Evolutionary conservation across 2,797 vertebrate genomes (phyloP).

Genomic region (Catostomus latipinnis): DNA sequence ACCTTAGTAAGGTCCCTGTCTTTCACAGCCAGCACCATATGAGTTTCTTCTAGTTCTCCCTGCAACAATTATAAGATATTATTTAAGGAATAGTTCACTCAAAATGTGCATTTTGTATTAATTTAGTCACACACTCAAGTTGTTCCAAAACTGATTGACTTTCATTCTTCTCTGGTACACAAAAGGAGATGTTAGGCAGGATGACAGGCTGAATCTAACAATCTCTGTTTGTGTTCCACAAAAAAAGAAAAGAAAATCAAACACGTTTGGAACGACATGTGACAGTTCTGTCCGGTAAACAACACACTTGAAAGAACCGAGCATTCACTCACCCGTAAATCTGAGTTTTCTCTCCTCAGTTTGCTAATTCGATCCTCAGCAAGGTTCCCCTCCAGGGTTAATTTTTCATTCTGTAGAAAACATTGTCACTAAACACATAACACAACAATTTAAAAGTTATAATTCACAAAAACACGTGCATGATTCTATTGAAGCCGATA

Average conservation of each 20-base stretch:
- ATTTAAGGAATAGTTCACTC: background rate
- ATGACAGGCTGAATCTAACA: too few species aligned
- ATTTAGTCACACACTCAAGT: too few species aligned
- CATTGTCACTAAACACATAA: background rate
- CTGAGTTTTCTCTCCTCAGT: conserved; percentile 70
- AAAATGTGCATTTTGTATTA: too few species aligned
- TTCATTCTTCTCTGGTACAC: too few species aligned
- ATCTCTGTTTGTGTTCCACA: too few species aligned
- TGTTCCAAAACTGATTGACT: too few species aligned
- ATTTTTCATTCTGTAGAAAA: conserved; percentile 74
- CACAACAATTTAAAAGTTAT: too few species aligned
- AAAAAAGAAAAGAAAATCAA: too few species aligned
- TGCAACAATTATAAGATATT: conserved; percentile 53
- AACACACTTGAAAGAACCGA: background rate
- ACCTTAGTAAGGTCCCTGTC: conserved; percentile 78
- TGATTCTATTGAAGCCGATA: conserved; percentile 44
- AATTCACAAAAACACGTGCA: too few species aligned
- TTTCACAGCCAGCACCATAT: conserved; percentile 69
- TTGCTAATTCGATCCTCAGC: conserved; percentile 73
- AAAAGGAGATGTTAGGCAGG: too few species aligned
- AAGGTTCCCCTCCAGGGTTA: conserved; percentile 70
- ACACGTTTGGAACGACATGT: too few species aligned
- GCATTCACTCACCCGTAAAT: conserved; percentile 70
- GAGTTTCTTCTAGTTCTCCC: conserved; percentile 73
- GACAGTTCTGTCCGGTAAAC: background rate